Evolutionary conservation across 2,113 vertebrate genomes (phyloP), one percentile per base, ranked within the genome.

Genomic region (Morone saxatilis): DNA sequence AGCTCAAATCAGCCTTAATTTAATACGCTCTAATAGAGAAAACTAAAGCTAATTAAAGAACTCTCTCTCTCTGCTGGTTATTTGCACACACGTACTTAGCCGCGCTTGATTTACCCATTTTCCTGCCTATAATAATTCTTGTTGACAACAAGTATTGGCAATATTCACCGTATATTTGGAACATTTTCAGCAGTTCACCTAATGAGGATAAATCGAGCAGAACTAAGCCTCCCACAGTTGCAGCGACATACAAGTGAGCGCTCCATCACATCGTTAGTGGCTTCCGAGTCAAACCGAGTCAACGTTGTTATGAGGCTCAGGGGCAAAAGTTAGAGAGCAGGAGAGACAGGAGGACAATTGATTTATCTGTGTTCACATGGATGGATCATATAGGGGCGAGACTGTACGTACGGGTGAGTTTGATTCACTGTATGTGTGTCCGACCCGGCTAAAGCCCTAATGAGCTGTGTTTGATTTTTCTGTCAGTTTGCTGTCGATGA

Each of bases 161-260:
- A 63, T 51, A 40, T 71, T 76, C 38, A 10, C 31, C 4, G 12
- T 0, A 17, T 59, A 71, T 69, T 5, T 76, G 78, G 66, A 71
- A 4, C 22, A n/a, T 76, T 78, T 48, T 78, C 74, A 61, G 31
- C 78, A 0, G 62, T 60, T 45, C 51, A 22, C 40, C 70, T 88
- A 86, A 84, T 81, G 78, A 86, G 73, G 67, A 68, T 19, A 66
- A 79, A 86, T 81, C 66, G 62, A 16, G 66, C 81, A 65, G 73
- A 76, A 40, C 31, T 22, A 50, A 63, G 61, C 74, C 59, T 85
- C 76, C 69, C 76, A 79, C 78, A 1, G 81, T 59, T 4, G 4
- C 63, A 38, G 76, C 51, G 25, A 31, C 79, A 59, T 69, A 84
- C 54, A n/a, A 69, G 74, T 3, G 54, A 76, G 59, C 41, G 8